phyloP scores from a whole-genome alignment of 1,140 invertebrate species.

The Aricia agestis region DNA sequence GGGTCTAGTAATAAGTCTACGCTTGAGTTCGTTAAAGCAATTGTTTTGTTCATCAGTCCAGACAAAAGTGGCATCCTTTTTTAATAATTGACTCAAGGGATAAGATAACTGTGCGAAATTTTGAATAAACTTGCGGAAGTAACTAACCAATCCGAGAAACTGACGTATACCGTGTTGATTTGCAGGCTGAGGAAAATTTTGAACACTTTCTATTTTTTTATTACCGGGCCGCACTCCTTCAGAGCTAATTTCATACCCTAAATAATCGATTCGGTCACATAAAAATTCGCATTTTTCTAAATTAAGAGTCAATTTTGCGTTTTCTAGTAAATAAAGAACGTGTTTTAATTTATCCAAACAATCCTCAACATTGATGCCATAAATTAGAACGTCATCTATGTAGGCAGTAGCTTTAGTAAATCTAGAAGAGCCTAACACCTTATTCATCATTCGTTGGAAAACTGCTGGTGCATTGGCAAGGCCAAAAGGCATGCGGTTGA shows the following conservation, averaged over 20 bases:
- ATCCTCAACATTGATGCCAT: slow-evolving; percentile 3
- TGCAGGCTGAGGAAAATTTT: slow-evolving; percentile 31
- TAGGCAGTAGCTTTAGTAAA: slow-evolving; percentile 8
- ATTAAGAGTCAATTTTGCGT: slow-evolving; percentile 13
- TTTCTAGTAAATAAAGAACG: not conserved
- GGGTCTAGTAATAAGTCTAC: slow-evolving; percentile 6
- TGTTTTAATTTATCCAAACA: slow-evolving; percentile 10
- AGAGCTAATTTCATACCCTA: slow-evolving; percentile 17
- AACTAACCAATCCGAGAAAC: slow-evolving; percentile 28
- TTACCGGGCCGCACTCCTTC: not conserved
- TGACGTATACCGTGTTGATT: slow-evolving; percentile 27
- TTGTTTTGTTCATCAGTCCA: slow-evolving; percentile 17
- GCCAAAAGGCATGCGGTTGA: slow-evolving; percentile 28
- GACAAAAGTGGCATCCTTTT: slow-evolving; percentile 26
- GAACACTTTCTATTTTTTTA: slow-evolving; percentile 7
- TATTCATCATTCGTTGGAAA: slow-evolving; percentile 27
- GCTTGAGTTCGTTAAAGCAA: slow-evolving; percentile 10
- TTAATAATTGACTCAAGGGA: slow-evolving; percentile 34
- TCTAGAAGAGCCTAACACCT: slow-evolving; percentile 8
- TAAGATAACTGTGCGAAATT: slow-evolving; percentile 37
- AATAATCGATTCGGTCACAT: not conserved
- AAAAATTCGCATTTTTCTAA: slow-evolving; percentile 8
- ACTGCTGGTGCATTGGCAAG: slow-evolving; percentile 25
- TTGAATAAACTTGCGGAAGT: slow-evolving; percentile 41
- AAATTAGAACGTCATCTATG: slow-evolving; percentile 7